A percentile compares a stretch with the other conserved stretches of the same genome.
Evolutionary conservation across 1,140 invertebrate species (phyloP).

Genomic region (Drosophila mauritiana): DNA sequence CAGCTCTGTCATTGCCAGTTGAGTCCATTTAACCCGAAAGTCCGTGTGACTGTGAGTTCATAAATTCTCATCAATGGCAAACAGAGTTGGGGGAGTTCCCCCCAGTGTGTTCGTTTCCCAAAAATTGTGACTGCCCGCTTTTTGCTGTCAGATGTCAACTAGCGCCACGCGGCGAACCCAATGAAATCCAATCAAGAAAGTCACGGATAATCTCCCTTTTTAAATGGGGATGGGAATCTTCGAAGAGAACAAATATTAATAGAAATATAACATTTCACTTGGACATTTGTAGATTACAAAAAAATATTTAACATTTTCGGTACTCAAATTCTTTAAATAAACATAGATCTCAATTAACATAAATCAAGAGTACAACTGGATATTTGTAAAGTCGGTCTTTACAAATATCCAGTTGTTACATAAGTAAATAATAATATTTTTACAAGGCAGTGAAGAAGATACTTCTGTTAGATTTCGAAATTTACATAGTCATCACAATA

Average conservation of each 20-base stretch:
- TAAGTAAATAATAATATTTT: conserved; percentile 12
- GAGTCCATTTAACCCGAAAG: conserved; percentile 56
- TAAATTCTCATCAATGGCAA: conserved; percentile 72
- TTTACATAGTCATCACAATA: conserved; percentile 10
- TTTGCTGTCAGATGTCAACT: conserved; percentile 74
- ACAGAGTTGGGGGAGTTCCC: conserved; percentile 26
- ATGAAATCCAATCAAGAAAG: conserved; percentile 72
- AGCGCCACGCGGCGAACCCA: conserved; percentile 75
- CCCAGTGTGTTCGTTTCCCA: conserved; percentile 1
- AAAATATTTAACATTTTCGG: too few species aligned
- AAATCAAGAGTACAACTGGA: background rate
- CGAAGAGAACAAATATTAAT: conserved; percentile 18
- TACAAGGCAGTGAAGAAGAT: background rate
- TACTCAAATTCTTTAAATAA: background rate
- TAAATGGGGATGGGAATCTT: background rate
- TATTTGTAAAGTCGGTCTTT: too few species aligned
- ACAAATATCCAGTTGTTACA: background rate
- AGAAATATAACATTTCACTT: conserved; percentile 18
- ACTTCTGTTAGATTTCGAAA: conserved; percentile 14
- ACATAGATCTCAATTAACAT: background rate
- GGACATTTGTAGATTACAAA: background rate
- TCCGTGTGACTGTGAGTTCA: conserved; percentile 47
- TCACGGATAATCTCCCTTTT: conserved; percentile 58
- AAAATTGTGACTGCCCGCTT: conserved; percentile 38
- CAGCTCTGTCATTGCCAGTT: conserved; percentile 35